Evolutionary conservation across 2,888 invertebrate species (phyloP).

Genomic region (Stenolophus ochropezus): DNA sequence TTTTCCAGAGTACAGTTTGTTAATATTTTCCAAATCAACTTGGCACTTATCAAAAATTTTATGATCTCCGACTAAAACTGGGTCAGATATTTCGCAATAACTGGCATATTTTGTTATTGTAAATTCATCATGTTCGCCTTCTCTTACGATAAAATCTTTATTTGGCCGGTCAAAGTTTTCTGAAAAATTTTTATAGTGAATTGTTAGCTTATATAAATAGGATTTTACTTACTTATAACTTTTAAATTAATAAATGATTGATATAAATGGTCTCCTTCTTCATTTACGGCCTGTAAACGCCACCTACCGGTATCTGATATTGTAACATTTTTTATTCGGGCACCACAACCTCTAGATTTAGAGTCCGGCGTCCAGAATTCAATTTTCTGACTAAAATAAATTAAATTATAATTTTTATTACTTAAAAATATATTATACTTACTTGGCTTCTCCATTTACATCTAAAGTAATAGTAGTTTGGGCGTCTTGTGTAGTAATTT

Average conservation of each 20-base stretch:
- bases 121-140: constrained; percentile 57
- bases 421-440: no score
- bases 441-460: constrained; percentile 51
- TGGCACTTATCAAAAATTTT: constrained; percentile 66
- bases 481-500: constrained; percentile 60
- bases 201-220: not conserved
- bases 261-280: constrained; percentile 63
- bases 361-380: constrained; percentile 58
- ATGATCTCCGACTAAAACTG: not conserved
- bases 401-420: no score
- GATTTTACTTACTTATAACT: constrained; percentile 66
- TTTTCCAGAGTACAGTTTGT: constrained; percentile 73
- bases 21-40: constrained; percentile 71
- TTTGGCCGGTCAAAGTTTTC: constrained; percentile 21
- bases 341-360: constrained; percentile 72
- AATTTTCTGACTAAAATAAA: constrained; percentile 69
- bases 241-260: constrained; percentile 49
- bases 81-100: constrained; percentile 44
- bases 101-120: constrained; percentile 57
- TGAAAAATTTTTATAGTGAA: constrained; percentile 17
- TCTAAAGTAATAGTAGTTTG: constrained; percentile 46
- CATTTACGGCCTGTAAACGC: constrained; percentile 71
- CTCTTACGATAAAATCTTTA: constrained; percentile 37
- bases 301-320: constrained; percentile 72
- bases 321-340: constrained; percentile 71